Percentiles rank a stretch among this genome's conserved stretches.
Conservation (phyloP, 1,140 invertebrate species). For the Phymastichus coffea region DNA sequence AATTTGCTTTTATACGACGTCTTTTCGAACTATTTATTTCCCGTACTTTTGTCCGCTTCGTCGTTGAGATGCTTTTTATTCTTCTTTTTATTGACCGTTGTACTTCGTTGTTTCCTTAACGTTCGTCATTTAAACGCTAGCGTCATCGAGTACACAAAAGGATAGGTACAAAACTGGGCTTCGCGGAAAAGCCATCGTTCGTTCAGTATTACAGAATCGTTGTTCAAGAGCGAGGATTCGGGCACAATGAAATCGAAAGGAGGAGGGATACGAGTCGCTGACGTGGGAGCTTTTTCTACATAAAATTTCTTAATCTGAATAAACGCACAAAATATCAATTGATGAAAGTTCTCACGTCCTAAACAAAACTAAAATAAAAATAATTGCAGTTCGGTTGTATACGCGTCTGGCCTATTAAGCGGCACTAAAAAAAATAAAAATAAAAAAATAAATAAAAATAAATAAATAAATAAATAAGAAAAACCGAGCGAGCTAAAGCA, state of each 20-base stretch:
- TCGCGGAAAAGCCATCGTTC: background rate
- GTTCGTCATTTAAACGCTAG: background rate
- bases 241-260: background rate
- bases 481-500: no score
- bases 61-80: conserved; percentile 3
- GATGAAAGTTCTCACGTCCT: background rate
- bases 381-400: background rate
- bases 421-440: conserved; percentile 21
- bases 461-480: no score
- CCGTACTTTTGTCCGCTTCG: background rate
- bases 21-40: conserved; percentile 21
- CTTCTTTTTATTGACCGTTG: background rate
- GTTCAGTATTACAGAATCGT: conserved; percentile 21
- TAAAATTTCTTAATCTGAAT: background rate
- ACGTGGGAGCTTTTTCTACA: background rate
- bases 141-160: background rate
- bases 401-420: conserved; percentile 12
- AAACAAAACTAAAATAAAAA: no score
- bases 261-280: background rate
- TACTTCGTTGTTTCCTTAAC: background rate
- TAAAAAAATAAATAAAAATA: background rate
- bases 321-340: background rate
- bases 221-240: background rate
- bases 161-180: background rate
- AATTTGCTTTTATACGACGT: conserved; percentile 17